Evolutionary conservation across 2,888 invertebrate species (phyloP).

Genomic region (Trichogramma dendrolimi): DNA sequence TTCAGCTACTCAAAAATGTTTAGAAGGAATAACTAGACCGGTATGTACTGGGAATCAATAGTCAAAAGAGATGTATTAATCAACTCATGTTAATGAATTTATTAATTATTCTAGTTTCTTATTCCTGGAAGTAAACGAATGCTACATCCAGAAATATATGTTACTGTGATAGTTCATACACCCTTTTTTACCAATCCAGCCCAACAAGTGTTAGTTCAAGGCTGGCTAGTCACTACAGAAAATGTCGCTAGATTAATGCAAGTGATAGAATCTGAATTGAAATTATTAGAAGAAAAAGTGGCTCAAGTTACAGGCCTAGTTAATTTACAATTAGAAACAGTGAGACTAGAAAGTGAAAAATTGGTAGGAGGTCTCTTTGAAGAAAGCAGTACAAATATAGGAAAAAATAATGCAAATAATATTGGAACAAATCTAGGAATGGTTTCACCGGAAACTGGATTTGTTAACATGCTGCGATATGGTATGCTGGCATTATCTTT

Average conservation of each 20-base stretch:
- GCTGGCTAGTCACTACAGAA: slow-evolving; percentile 60
- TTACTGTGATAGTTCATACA: slow-evolving; percentile 73
- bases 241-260: slow-evolving; percentile 61
- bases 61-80: background rate
- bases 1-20: slow-evolving; percentile 56
- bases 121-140: slow-evolving; percentile 63
- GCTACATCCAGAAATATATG: slow-evolving; percentile 66
- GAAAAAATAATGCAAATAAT: slow-evolving; percentile 49
- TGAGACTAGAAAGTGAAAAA: slow-evolving; percentile 56
- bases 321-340: slow-evolving; percentile 57
- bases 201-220: slow-evolving; percentile 70
- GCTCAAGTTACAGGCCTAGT: slow-evolving; percentile 57
- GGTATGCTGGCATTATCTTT: slow-evolving; percentile 71
- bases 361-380: slow-evolving; percentile 58
- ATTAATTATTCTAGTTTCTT: slow-evolving; percentile 55
- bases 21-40: slow-evolving; percentile 58
- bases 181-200: slow-evolving; percentile 69
- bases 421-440: slow-evolving; percentile 55
- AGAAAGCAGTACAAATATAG: slow-evolving; percentile 48
- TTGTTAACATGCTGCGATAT: slow-evolving; percentile 73
- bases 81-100: background rate
- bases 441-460: slow-evolving; percentile 65
- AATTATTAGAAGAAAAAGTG: slow-evolving; percentile 60
- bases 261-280: slow-evolving; percentile 59
- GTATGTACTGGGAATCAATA: slow-evolving; percentile 46